Percentiles rank a stretch among this genome's conserved stretches.
These are phyloP conservation scores for Poeciliopsis paucimaculata DNA, from an alignment of 2,797 vertebrate species.

Conservation along the genomic window DNA sequence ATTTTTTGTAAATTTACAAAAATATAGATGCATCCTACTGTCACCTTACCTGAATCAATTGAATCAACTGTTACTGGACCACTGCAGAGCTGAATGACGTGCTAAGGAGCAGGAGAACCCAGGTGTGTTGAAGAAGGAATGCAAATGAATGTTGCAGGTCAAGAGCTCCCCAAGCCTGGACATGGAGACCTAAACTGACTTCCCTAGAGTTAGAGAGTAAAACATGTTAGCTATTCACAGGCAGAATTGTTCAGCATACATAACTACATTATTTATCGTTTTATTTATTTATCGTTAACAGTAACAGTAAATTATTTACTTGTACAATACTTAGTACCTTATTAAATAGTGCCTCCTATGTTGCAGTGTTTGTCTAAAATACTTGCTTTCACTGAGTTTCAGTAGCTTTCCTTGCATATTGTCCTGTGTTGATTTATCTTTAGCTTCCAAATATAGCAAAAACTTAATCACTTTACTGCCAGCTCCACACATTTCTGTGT, in stretches of 20 bases:
- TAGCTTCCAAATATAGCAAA: slow-evolving; percentile 11
- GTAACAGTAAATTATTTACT: neutral
- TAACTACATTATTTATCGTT: neutral
- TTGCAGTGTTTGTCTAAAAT: neutral
- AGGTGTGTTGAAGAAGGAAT: neutral
- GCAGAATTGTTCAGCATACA: neutral
- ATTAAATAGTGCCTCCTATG: neutral
- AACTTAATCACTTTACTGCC: slow-evolving; percentile 20
- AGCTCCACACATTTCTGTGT: slow-evolving; percentile 11
- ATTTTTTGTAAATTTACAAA: too few relatives aligned
- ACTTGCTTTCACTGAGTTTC: neutral
- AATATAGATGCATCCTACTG: too few relatives aligned
- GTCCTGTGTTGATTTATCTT: slow-evolving; percentile 18
- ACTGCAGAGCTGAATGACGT: neutral
- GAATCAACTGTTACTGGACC: neutral
- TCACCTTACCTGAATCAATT: neutral
- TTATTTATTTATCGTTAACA: neutral
- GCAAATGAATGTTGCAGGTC: neutral
- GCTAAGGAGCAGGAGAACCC: neutral
- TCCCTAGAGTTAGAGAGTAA: neutral
- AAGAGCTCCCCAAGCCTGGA: neutral
- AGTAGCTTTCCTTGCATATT: slow-evolving; percentile 3
- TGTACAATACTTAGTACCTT: neutral
- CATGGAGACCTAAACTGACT: neutral
- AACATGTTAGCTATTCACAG: neutral